Conservation (phyloP, 2,113 vertebrate species). For the Sorex fumeus region DNA sequence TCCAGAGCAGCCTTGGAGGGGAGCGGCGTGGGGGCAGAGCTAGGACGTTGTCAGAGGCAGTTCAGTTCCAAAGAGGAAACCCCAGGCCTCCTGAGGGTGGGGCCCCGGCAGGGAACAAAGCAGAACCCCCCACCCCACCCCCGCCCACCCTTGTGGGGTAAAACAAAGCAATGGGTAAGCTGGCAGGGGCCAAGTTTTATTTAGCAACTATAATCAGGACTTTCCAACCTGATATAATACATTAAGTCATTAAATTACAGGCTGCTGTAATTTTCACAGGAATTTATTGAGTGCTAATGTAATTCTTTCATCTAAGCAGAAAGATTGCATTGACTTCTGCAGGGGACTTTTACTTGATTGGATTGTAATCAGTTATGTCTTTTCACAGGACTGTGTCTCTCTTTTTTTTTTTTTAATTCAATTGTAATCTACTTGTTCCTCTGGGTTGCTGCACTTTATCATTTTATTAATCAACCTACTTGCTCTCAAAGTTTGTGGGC, state of each 20-base stretch:
- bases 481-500: slow-evolving; percentile 71
- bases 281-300: slow-evolving; percentile 91
- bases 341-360: slow-evolving; percentile 91
- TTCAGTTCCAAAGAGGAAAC: neutral
- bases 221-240: slow-evolving; percentile 86
- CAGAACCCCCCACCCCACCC: accelerated
- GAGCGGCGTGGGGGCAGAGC: neutral
- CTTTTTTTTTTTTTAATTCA: slow-evolving; percentile 86
- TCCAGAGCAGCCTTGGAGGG: neutral
- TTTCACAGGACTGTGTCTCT: slow-evolving; percentile 82
- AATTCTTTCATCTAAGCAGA: slow-evolving; percentile 90
- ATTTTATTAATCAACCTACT: slow-evolving; percentile 88
- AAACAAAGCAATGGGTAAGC: slow-evolving; percentile 63
- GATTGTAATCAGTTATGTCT: slow-evolving; percentile 91
- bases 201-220: slow-evolving; percentile 85
- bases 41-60: neutral
- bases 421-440: slow-evolving; percentile 88
- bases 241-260: slow-evolving; percentile 90
- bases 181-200: slow-evolving; percentile 81
- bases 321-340: slow-evolving; percentile 89
- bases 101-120: neutral
- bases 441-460: slow-evolving; percentile 86
- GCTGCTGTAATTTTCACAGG: slow-evolving; percentile 88
- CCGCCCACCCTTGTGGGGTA: neutral
- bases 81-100: neutral